These are phyloP conservation scores for Eupithecia tripunctaria DNA, from an alignment of 2,888 invertebrate genomes.

Conservation along the genomic window DNA sequence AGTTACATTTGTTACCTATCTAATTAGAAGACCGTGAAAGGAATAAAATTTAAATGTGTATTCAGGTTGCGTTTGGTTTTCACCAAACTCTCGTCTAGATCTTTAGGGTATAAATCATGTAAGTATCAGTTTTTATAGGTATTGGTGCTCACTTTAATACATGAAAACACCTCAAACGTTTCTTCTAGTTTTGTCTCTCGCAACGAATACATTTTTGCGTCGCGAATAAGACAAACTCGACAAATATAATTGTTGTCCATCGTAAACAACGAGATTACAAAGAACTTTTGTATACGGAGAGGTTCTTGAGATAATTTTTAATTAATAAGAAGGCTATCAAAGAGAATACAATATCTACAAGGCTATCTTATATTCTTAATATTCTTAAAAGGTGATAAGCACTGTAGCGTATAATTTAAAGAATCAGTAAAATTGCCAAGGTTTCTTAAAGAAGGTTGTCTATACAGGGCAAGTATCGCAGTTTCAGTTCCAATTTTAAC, in stretches of 20 bases:
- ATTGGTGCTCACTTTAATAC: conserved; percentile 21
- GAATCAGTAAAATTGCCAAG: too few species aligned
- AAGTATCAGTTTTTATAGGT: not conserved
- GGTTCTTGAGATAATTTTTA: not conserved
- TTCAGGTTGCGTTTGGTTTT: not conserved
- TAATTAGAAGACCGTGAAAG: not conserved
- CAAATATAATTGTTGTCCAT: conserved; percentile 22
- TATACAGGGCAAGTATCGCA: too few species aligned
- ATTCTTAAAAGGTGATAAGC: too few species aligned
- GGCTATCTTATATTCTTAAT: too few species aligned
- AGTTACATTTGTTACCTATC: not conserved
- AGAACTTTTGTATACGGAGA: not conserved
- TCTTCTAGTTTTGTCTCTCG: conserved; percentile 23
- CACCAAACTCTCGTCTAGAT: not conserved
- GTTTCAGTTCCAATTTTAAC: too few species aligned
- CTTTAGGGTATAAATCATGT: not conserved
- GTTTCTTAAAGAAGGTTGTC: too few species aligned
- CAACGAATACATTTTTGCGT: conserved; percentile 24
- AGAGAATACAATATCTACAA: too few species aligned
- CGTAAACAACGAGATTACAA: too few species aligned
- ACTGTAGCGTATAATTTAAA: too few species aligned
- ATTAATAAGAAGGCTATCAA: too few species aligned
- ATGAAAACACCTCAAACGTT: conserved; percentile 28
- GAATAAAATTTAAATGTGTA: not conserved
- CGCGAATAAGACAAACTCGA: conserved; percentile 26